phyloP scores from a whole-genome alignment of 1,140 invertebrate genomes.

The Ridgeia piscesae region DNA sequence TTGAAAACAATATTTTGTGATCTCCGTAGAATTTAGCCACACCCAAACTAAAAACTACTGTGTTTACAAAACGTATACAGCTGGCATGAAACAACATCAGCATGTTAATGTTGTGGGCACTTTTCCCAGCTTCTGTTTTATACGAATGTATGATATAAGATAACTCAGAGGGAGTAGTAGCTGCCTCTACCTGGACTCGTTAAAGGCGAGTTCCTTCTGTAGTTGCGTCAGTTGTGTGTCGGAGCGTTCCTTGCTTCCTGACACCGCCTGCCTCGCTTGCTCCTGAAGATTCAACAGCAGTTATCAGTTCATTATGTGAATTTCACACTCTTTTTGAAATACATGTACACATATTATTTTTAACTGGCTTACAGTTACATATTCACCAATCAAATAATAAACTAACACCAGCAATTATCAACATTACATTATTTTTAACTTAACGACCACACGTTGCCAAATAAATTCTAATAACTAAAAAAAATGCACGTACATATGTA shows the following conservation, averaged over 20 bases:
- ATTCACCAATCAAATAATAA: no score
- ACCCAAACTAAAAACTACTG: no score
- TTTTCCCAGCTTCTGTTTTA: no score
- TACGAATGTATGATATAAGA: background rate
- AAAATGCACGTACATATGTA: no score
- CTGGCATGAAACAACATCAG: background rate
- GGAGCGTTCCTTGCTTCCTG: slow-evolving; percentile 46
- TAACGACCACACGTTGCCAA: no score
- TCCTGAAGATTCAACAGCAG: slow-evolving; percentile 35
- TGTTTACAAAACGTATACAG: background rate
- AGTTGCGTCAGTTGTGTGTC: slow-evolving; percentile 42
- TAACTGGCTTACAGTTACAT: background rate
- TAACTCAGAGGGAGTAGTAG: background rate
- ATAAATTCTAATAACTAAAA: no score
- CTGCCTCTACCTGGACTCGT: background rate
- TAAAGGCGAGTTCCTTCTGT: slow-evolving; percentile 22
- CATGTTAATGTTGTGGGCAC: background rate
- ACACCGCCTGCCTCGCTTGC: slow-evolving; percentile 43
- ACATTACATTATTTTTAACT: no score
- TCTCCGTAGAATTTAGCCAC: no score
- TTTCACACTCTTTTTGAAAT: background rate
- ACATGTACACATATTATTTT: slow-evolving; percentile 14
- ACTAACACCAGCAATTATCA: background rate
- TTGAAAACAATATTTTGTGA: no score
- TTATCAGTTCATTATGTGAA: background rate